phyloP scores from a whole-genome alignment of 1,140 invertebrate genomes.

The Drosophila prosaltans region DNA sequence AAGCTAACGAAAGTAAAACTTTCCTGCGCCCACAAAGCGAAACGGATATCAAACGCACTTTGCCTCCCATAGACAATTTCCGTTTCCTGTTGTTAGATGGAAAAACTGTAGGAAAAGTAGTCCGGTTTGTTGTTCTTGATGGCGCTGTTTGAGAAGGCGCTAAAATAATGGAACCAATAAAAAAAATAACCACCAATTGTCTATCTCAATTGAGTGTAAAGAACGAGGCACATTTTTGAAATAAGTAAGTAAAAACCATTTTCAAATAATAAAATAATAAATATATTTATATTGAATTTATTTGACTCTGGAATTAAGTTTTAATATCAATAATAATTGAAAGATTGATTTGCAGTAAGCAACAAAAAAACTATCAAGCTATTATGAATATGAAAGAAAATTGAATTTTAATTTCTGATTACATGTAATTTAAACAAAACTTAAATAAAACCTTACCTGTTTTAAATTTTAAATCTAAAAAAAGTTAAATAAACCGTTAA shows the following conservation, averaged over 20 bases:
- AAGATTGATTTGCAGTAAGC: too few relatives aligned
- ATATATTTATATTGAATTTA: background rate
- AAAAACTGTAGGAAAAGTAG: conserved; percentile 20
- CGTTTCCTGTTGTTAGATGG: conserved; percentile 73
- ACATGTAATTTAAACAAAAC: too few relatives aligned
- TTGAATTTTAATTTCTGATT: too few relatives aligned
- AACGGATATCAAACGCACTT: conserved; percentile 53
- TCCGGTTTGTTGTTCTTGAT: conserved; percentile 34
- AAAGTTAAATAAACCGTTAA: too few relatives aligned
- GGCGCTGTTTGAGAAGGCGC: conserved; percentile 36
- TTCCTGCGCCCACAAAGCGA: conserved; percentile 31
- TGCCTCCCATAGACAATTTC: conserved; percentile 70
- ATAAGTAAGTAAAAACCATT: background rate
- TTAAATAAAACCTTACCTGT: too few relatives aligned
- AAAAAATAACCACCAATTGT: conserved; percentile 49
- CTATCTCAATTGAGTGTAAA: conserved; percentile 26
- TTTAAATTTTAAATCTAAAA: too few relatives aligned
- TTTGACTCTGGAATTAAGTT: background rate
- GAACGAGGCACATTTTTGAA: background rate
- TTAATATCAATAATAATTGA: too few relatives aligned
- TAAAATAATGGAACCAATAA: conserved; percentile 62
- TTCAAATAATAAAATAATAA: background rate
- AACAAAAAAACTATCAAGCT: too few relatives aligned
- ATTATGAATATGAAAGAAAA: too few relatives aligned
- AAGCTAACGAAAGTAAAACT: conserved; percentile 44